Evolutionary conservation across 2,888 invertebrate species (phyloP), one percentile per base, ranked within the genome.

Genomic region (Xanthorhoe designata): DNA sequence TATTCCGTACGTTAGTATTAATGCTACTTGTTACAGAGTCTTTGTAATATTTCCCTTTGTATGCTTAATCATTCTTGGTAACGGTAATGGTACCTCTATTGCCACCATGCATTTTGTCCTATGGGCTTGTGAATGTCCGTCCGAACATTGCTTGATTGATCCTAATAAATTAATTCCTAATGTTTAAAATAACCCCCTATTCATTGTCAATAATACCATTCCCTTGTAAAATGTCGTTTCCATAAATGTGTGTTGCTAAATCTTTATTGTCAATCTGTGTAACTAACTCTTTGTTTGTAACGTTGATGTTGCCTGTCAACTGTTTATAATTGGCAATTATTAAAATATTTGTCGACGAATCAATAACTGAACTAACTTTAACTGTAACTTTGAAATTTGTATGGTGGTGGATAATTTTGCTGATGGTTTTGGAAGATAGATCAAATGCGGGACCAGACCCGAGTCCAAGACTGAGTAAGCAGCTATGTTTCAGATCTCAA

Each of bases 401-500:
- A 74, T 87, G 85, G 84, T 84, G 85, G 82, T 78, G 79, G 80
- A 79, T 67, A 47, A 47, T 50, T 54, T 61, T 56, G 61, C 47
- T 62, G 18, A 53, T 67, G 63, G 47, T 57, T 64, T 51, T 61
- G 82, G 80, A 79, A 74, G 80, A 78, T 77, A 92, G 93, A 85
- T 92, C 91, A 70, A 93, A 94, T 75, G 94, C 94, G 68, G 94
- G 94, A 78, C 90, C 93, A 73, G 94, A 94, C 75, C 94, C 94
- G 88, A 94, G 94, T 88, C 94, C 94, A 92, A 94, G 93, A 91
- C 89, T 94, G 94, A 94, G 94, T 94, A 94, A 94, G 94, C 94
- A 94, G 94, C 94, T 94, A 86, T 94, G 94, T 94, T 94, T 95
- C 89, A 97, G 97, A 95, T 97, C 97, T 73, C 98, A 98, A 95